Percentiles rank a stretch among this genome's conserved stretches.
Evolutionary conservation across 2,113 vertebrate genomes (phyloP).

Genomic region (Pandion haliaetus): DNA sequence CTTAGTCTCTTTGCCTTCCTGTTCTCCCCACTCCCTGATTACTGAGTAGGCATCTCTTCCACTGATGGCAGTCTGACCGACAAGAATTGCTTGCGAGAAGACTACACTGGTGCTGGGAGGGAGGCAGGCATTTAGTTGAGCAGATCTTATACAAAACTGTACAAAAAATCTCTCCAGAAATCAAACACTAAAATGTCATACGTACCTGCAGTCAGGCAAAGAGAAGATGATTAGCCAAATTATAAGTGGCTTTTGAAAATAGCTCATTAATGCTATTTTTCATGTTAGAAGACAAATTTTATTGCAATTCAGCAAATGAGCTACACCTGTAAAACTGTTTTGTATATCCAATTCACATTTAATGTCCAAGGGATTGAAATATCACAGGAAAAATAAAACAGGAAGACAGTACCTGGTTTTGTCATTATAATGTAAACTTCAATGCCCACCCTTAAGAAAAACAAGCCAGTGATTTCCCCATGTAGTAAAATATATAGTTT

Average conservation of each 20-base stretch:
- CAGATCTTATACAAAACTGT: background rate
- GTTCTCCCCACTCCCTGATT: background rate
- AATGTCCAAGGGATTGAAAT: constrained; percentile 34
- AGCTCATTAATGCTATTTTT: constrained; percentile 56
- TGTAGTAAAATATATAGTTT: constrained; percentile 47
- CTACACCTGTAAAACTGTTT: constrained; percentile 48
- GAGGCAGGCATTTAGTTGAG: background rate
- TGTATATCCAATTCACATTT: constrained; percentile 49
- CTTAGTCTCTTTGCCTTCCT: background rate
- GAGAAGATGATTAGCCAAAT: background rate
- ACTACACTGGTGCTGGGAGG: background rate
- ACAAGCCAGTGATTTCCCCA: constrained; percentile 17
- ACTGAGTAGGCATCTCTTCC: background rate
- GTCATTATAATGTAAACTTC: constrained; percentile 43
- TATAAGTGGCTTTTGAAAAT: background rate
- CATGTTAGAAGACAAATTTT: constrained; percentile 55
- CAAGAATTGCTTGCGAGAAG: background rate
- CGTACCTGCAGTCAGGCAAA: background rate
- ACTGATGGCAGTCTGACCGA: background rate
- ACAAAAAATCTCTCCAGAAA: background rate
- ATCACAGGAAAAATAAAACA: constrained; percentile 45
- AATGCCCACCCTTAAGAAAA: background rate
- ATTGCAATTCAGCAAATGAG: constrained; percentile 60
- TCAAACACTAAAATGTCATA: background rate
- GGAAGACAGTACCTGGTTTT: constrained; percentile 52